These are phyloP conservation scores for Cybosia mesomella DNA, from an alignment of 2,888 invertebrate species.

Conservation along the genomic window DNA sequence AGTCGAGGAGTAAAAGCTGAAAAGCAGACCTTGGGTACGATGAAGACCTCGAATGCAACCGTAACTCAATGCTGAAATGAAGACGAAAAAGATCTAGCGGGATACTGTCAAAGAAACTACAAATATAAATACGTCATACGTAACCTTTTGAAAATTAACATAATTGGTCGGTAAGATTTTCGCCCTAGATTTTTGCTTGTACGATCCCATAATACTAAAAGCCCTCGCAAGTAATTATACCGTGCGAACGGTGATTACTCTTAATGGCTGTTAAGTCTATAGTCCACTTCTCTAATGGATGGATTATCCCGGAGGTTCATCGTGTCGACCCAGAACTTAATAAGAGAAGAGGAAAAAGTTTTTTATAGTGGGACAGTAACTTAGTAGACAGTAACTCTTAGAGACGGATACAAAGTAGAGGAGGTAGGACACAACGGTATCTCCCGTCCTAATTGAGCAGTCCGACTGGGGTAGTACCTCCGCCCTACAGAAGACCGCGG, in stretches of 20 bases:
- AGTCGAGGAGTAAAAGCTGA: neutral
- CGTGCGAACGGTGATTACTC: neutral
- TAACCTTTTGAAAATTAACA: neutral
- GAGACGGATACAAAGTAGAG: too few relatives aligned
- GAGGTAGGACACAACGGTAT: too few relatives aligned
- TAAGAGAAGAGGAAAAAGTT: constrained; percentile 5
- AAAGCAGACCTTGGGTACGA: too few relatives aligned
- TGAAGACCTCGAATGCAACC: too few relatives aligned
- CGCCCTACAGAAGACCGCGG: too few relatives aligned
- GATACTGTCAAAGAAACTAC: too few relatives aligned
- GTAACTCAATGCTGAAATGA: too few relatives aligned
- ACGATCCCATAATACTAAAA: neutral
- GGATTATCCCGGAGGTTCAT: neutral
- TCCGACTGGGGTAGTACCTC: too few relatives aligned
- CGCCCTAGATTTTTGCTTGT: neutral
- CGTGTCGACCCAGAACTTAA: neutral
- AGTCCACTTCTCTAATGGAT: constrained; percentile 2
- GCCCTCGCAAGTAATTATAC: neutral
- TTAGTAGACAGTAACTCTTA: too few relatives aligned
- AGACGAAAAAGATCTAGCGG: too few relatives aligned
- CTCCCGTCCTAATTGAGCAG: too few relatives aligned
- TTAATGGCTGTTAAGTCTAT: neutral
- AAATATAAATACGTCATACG: too few relatives aligned
- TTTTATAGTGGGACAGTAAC: neutral
- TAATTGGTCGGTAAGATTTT: neutral